Conservation (phyloP, 2,888 invertebrate genomes). For the Nemotelus pantherinus region DNA sequence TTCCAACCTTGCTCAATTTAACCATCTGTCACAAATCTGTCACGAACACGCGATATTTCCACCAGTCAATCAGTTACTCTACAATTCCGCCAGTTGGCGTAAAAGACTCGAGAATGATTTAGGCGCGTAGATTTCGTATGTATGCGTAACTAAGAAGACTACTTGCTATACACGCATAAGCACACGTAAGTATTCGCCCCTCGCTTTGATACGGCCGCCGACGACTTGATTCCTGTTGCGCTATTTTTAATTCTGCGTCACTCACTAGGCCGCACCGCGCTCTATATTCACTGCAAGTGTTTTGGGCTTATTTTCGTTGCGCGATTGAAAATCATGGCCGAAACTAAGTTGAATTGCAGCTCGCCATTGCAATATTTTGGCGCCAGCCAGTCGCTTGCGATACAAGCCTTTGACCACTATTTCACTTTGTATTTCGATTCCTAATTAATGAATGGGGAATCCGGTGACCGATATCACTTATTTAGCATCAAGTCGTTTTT, state of each 20-base stretch:
- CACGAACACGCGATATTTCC: conserved; percentile 29
- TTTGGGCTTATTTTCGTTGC: not conserved
- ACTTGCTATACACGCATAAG: conserved; percentile 3
- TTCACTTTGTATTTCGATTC: not conserved
- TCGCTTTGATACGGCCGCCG: not conserved
- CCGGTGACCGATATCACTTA: not conserved
- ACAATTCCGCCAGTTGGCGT: conserved; percentile 8
- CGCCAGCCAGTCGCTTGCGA: not conserved
- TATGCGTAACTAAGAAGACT: not conserved
- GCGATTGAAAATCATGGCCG: not conserved
- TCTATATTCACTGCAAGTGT: conserved; percentile 5
- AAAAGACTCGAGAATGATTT: not conserved
- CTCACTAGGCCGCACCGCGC: conserved; percentile 25
- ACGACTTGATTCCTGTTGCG: conserved; percentile 32
- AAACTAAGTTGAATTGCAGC: not conserved
- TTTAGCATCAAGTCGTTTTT: not conserved
- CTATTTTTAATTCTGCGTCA: conserved; percentile 51
- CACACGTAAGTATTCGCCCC: conserved; percentile 15
- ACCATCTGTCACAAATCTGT: conserved; percentile 20
- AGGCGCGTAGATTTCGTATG: conserved; percentile 6
- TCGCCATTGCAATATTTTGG: conserved; percentile 6
- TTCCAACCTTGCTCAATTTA: conserved; percentile 34
- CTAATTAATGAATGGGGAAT: not conserved
- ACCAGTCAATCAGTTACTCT: not conserved
- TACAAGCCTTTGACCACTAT: not conserved